Evolutionary conservation across 2,113 vertebrate genomes (phyloP).

Genomic region (Halichoeres trimaculatus): DNA sequence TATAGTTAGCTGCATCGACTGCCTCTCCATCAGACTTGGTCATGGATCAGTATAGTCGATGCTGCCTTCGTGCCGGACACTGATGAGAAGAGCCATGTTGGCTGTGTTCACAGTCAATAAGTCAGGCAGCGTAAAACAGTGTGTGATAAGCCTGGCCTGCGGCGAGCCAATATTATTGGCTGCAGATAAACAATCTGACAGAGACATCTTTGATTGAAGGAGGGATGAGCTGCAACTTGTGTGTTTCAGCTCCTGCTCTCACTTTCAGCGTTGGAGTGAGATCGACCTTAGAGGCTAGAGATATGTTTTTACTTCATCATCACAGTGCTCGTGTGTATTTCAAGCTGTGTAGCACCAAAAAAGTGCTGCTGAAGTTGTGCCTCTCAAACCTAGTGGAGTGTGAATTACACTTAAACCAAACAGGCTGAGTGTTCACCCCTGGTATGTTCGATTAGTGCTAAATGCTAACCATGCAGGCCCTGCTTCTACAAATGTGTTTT

Average conservation of each 20-base stretch:
- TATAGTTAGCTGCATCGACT: constrained; percentile 64
- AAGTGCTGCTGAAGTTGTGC: constrained; percentile 26
- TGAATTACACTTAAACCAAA: constrained; percentile 49
- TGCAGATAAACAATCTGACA: constrained; percentile 68
- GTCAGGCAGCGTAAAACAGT: constrained; percentile 69
- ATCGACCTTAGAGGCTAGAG: not conserved
- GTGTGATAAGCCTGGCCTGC: constrained; percentile 52
- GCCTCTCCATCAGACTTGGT: constrained; percentile 54
- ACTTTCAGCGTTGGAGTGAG: constrained; percentile 11
- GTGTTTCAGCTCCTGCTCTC: constrained; percentile 25
- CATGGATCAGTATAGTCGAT: constrained; percentile 72
- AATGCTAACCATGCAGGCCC: constrained; percentile 48
- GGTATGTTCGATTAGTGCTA: constrained; percentile 39
- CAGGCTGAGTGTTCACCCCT: constrained; percentile 42
- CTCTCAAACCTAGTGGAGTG: constrained; percentile 46
- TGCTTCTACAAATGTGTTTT: constrained; percentile 65
- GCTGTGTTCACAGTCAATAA: constrained; percentile 70
- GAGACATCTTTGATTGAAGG: constrained; percentile 63
- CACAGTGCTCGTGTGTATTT: not conserved
- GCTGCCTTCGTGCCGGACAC: constrained; percentile 44
- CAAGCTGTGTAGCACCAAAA: not conserved
- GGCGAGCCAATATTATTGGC: constrained; percentile 49
- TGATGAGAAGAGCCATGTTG: constrained; percentile 69
- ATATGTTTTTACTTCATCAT: constrained; percentile 18
- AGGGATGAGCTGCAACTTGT: constrained; percentile 60